Base-by-base conservation (phyloP, 2,113 vertebrate species). In the Hippotragus niger region DNA sequence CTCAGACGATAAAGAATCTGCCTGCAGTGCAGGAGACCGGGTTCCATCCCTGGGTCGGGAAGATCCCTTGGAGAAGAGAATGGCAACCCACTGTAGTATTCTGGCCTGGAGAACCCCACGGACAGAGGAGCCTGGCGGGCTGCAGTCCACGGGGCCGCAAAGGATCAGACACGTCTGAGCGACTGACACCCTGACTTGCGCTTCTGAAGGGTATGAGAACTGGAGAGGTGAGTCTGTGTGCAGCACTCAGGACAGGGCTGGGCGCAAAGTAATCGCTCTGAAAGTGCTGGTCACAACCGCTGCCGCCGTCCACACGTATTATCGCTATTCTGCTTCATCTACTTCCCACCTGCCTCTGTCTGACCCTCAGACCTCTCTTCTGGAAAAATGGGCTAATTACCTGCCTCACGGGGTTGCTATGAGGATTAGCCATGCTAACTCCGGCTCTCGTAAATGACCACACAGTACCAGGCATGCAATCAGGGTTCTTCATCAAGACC, bases 391-490 rank as follows among this genome's bases (percentile, higher is more conserved):
- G 40, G 31, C 15, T 45, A 17, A 23, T 67, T 36, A 1, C 53
- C 80, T 53, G 57, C 29, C 71, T 87, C 33, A 36, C 40, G 15
- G 87, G 4, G 81, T 15, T 17, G n/a, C 58, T 15, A 0, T 15
- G 27, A 85, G 57, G 82, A 45, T n/a, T 16, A 80, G 13, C 33
- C 1, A 16, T 29, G 29, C 31, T 40, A 45, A 40, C 31, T 19
- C 36, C 19, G 2, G 25, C 50, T 45, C 9, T 1, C 6, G 19
- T 23, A 78, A 67, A 43, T 7, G 2, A 27, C 45, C 25, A 17
- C 36, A n/a, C 7, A 3, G 74, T 9, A 19, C 5, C 9, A 7
- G 6, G 7, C 2, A 0, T 4, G 9, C 29, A 52, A 23, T 0
- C 33, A 53, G 13, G 1, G 21, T 27, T 43, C 33, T 23, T 27